Evolutionary conservation across 2,888 invertebrate species (phyloP).

Genomic region (Allolobophora icterica): DNA sequence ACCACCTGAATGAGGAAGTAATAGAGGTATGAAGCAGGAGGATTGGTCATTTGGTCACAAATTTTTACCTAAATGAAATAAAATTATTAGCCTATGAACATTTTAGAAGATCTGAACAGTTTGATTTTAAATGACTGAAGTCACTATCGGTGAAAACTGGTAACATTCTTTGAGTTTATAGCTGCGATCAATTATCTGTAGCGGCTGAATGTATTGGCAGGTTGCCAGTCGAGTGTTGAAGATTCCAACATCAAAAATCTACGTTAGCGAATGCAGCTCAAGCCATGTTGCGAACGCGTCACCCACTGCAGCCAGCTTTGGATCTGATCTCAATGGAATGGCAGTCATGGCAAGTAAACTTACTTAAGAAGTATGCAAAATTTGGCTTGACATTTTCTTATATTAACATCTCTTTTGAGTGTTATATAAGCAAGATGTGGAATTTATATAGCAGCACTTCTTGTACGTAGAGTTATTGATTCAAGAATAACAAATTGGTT

Average conservation of each 20-base stretch:
- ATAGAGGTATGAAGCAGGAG: not conserved
- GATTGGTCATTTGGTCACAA: not conserved
- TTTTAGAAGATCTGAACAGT: not conserved
- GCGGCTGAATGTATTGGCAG: conserved; percentile 48
- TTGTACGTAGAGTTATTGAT: no score
- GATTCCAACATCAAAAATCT: conserved; percentile 55
- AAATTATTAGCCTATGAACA: not conserved
- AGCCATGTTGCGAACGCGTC: conserved; percentile 61
- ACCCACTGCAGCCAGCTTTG: conserved; percentile 61
- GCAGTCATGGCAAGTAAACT: conserved; percentile 55
- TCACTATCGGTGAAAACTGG: not conserved
- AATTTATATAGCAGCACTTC: not conserved
- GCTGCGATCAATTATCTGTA: not conserved
- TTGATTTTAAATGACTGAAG: not conserved
- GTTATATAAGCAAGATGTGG: not conserved
- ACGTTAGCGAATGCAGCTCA: conserved; percentile 59
- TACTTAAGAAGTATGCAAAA: not conserved
- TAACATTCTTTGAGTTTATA: not conserved
- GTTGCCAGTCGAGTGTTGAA: conserved; percentile 58
- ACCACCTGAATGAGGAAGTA: not conserved
- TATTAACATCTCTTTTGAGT: no score
- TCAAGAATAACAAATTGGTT: no score
- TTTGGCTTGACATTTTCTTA: not conserved
- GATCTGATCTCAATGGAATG: conserved; percentile 62
- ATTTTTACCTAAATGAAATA: not conserved